These are phyloP conservation scores for Ectropis crepuscularia DNA, from an alignment of 2,888 invertebrate genomes.

Conservation along the genomic window DNA sequence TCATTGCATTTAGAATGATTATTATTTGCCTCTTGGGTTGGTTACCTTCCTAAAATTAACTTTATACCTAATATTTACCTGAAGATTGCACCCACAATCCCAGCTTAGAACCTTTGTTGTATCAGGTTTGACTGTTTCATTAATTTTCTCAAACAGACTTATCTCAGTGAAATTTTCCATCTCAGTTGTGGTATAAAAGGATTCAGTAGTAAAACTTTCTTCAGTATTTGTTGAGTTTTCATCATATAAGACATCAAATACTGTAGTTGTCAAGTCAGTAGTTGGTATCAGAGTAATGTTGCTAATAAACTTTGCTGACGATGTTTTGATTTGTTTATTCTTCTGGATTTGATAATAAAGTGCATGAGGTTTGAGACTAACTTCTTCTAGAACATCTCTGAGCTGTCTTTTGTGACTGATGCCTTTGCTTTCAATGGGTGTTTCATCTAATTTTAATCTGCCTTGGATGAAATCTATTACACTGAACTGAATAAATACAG, in stretches of 20 bases:
- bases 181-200: conserved; percentile 57
- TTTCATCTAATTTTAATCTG: conserved; percentile 49
- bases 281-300: conserved; percentile 55
- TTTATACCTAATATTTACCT: conserved; percentile 58
- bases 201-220: conserved; percentile 58
- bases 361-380: conserved; percentile 65
- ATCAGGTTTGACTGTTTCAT: conserved; percentile 53
- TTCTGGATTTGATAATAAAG: conserved; percentile 60
- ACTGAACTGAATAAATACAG: conserved; percentile 74
- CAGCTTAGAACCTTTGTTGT: conserved; percentile 42
- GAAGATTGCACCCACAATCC: conserved; percentile 68
- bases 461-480: conserved; percentile 74
- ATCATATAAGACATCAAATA: conserved; percentile 69
- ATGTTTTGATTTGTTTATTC: conserved; percentile 39
- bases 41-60: too few relatives aligned
- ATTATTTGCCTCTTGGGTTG: too few relatives aligned
- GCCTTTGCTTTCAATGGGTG: conserved; percentile 48
- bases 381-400: conserved; percentile 57
- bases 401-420: conserved; percentile 54
- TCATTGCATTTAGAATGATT: too few relatives aligned
- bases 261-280: conserved; percentile 58
- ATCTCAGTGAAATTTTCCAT: conserved; percentile 73
- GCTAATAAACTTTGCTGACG: conserved; percentile 46
- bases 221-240: conserved; percentile 64
- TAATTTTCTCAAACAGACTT: conserved; percentile 61